Evolutionary conservation across 2,888 invertebrate species (phyloP).

Genomic region (Aelia acuminata): DNA sequence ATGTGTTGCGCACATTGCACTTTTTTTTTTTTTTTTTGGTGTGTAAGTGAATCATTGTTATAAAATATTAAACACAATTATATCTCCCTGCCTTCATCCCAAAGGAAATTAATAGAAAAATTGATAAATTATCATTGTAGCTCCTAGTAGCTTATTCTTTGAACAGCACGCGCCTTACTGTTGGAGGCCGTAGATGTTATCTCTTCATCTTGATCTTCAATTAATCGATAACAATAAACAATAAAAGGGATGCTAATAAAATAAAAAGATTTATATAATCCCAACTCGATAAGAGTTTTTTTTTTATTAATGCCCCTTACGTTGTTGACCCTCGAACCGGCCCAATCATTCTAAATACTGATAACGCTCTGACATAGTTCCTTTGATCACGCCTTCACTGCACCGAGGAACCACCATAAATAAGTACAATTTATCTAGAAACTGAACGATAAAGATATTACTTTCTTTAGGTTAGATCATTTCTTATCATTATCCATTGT

Average conservation of each 20-base stretch:
- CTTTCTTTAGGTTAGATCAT: neutral
- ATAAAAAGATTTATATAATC: conserved; percentile 14
- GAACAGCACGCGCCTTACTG: conserved; percentile 17
- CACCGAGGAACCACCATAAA: neutral
- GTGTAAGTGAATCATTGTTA: too few relatives aligned
- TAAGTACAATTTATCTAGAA: neutral
- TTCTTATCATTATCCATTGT: neutral
- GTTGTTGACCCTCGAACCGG: conserved; percentile 29
- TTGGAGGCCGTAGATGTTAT: neutral
- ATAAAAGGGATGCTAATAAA: conserved; percentile 34
- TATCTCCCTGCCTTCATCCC: neutral
- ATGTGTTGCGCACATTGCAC: too few relatives aligned
- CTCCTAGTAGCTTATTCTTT: neutral
- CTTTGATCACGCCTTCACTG: conserved; percentile 21
- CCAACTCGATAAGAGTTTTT: neutral
- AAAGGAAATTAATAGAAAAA: neutral
- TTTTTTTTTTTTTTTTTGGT: too few relatives aligned
- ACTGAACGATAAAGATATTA: neutral
- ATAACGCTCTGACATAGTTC: conserved; percentile 28
- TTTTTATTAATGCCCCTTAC: neutral
- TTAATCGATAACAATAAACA: conserved; percentile 7
- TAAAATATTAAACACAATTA: too few relatives aligned
- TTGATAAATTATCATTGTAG: neutral
- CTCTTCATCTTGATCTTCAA: neutral
- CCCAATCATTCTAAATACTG: neutral